Evolutionary conservation across 2,113 vertebrate species (phyloP).

Genomic region (Epinephelus fuscoguttatus): DNA sequence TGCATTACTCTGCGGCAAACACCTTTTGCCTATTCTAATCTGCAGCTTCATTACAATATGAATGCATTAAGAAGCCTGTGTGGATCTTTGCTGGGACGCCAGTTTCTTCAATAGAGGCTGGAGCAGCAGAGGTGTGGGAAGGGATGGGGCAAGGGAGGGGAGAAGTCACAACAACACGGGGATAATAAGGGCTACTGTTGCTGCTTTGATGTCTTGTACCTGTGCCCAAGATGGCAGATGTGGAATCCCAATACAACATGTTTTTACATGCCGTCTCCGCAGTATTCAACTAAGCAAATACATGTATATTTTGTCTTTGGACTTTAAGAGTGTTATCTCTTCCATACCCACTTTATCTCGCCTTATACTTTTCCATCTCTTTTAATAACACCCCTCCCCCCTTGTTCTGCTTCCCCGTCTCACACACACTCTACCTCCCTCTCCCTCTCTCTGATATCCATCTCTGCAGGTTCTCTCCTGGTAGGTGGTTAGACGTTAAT

Average conservation of each 20-base stretch:
- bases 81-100: constrained; percentile 33
- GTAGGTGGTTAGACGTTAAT: constrained; percentile 53
- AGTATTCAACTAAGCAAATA: constrained; percentile 24
- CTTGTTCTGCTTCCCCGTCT: not conserved
- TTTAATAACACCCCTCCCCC: not conserved
- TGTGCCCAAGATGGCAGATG: constrained; percentile 8
- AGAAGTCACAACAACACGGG: constrained; percentile 25
- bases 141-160: not conserved
- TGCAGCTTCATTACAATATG: constrained; percentile 63
- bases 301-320: not conserved
- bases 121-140: not conserved
- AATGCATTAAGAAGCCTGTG: constrained; percentile 38
- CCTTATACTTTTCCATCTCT: not conserved
- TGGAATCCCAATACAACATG: not conserved
- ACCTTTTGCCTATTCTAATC: constrained; percentile 44
- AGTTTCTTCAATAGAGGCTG: constrained; percentile 30
- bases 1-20: constrained; percentile 36
- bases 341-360: not conserved
- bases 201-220: constrained; percentile 43
- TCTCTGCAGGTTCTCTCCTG: constrained; percentile 37
- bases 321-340: not conserved
- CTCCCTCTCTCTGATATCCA: constrained; percentile 16
- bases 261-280: not conserved
- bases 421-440: not conserved
- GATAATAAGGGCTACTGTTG: constrained; percentile 33